These are phyloP conservation scores for Promerops cafer DNA, from an alignment of 2,113 vertebrate species.

Conservation along the genomic window DNA sequence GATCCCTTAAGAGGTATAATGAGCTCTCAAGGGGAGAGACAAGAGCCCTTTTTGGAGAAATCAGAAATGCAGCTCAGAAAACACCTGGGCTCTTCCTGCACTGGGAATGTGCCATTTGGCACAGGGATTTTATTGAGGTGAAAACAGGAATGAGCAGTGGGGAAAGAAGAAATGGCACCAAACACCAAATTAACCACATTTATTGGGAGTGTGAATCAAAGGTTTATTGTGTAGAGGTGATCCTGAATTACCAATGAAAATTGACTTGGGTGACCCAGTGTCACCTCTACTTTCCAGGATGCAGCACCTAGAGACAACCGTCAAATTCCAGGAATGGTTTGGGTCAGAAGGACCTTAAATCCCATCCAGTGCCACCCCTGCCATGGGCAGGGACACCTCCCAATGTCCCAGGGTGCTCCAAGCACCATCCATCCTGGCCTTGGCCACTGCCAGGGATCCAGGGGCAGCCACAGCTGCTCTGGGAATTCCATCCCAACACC, in stretches of 20 bases:
- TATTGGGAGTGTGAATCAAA: neutral
- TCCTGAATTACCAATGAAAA: too few relatives aligned
- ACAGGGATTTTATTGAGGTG: neutral
- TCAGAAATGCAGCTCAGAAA: neutral
- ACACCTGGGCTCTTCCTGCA: neutral
- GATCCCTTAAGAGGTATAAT: neutral
- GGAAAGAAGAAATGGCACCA: neutral
- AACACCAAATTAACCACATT: neutral
- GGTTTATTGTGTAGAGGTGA: neutral
- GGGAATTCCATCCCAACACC: neutral
- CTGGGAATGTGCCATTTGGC: neutral
- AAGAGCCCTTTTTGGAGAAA: neutral
- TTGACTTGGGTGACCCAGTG: neutral
- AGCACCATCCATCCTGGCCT: neutral
- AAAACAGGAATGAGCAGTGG: neutral
- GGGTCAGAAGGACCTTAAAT: neutral
- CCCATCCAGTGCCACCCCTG: neutral
- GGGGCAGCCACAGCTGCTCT: neutral
- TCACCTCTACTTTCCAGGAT: neutral
- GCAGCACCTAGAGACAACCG: neutral
- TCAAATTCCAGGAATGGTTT: neutral
- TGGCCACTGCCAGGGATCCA: neutral
- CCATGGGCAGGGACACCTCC: neutral
- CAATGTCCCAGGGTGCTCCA: neutral
- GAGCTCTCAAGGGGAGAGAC: neutral